Evolutionary conservation across 2,888 invertebrate genomes (phyloP).

Genomic region (Agrilus mali): DNA sequence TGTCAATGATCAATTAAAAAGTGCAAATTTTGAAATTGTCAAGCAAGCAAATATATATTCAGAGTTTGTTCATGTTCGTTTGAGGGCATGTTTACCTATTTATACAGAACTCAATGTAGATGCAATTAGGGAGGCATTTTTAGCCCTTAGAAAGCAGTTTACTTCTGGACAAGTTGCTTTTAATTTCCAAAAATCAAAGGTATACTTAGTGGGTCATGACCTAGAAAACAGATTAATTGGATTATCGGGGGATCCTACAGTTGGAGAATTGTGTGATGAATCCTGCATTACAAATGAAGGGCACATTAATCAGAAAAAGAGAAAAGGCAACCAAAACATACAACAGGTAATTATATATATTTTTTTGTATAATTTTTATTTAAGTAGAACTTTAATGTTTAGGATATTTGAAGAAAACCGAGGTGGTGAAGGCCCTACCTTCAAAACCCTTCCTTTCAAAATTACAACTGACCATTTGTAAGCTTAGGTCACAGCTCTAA

Average conservation of each 20-base stretch:
- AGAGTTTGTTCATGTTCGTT: slow-evolving; percentile 57
- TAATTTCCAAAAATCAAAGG: slow-evolving; percentile 48
- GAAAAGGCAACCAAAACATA: slow-evolving; percentile 15
- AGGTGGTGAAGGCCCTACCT: too few relatives aligned
- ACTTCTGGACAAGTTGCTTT: slow-evolving; percentile 64
- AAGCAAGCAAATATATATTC: slow-evolving; percentile 49
- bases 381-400: too few relatives aligned
- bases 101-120: slow-evolving; percentile 46
- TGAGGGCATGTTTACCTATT: slow-evolving; percentile 52
- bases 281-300: slow-evolving; percentile 20
- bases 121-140: slow-evolving; percentile 48
- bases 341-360: slow-evolving; percentile 7
- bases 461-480: too few relatives aligned
- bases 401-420: too few relatives aligned
- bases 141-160: slow-evolving; percentile 53
- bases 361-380: background rate
- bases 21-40: slow-evolving; percentile 49
- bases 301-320: slow-evolving; percentile 23
- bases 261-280: slow-evolving; percentile 35
- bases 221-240: slow-evolving; percentile 44
- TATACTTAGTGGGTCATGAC: slow-evolving; percentile 52
- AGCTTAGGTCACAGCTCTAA: too few relatives aligned
- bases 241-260: slow-evolving; percentile 37
- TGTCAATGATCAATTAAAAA: slow-evolving; percentile 59
- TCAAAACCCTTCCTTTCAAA: too few relatives aligned